Evolutionary conservation across 92 coral and sea anemone genomes (phyloP), one percentile per base, ranked within the genome.

Genomic region (Heteractis magnifica): DNA sequence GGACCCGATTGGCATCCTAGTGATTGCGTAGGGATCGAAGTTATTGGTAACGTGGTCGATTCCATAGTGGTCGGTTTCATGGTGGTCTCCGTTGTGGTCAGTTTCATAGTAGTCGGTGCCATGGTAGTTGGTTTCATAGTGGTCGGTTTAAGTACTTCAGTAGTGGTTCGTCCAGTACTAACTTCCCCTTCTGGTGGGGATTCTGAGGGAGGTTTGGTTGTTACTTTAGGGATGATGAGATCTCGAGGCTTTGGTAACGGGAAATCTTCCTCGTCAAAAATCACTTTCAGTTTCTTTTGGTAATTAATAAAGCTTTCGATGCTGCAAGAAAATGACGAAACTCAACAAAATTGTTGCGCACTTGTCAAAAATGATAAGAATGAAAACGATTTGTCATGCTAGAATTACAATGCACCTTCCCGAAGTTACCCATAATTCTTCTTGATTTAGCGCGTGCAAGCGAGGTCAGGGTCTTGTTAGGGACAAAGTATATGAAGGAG

Each of bases 211-310:
- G 62, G 26, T 20, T 49, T 20, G 18, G 82, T 81, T 11, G 89
- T 52, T 44, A n/a, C 49, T 53, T 73, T 76, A 20, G 72, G 71
- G 14, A 88, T 88, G 10, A 91, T 78, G 10, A 88, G 82, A 23
- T 82, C 85, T 72, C 56, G 79, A 5, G 90, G 85, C 16, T 55
- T 48, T 10, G 74, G 89, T 52, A 81, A 87, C 8, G 89, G 86
- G 83, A 89, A 88, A 65, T 88, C 92, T 56, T 91, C 92, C 10
- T 65, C 85, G 58, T 88, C 89, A 68, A 91, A 91, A 72, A 76
- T 56, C 70, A 86, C 94, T 0, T 74, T 51, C 6, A n/a, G 16
- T 41, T 81, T 86, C 52, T 11, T 62, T 44, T 62, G 18, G 79
- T 85, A 56, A 5, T 79, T 56, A 65, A 41, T 4, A 26, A 86